Percentiles rank a stretch among this genome's conserved stretches.
Evolutionary conservation across 2,113 vertebrate genomes (phyloP).

Genomic region (Crotalus horridus): DNA sequence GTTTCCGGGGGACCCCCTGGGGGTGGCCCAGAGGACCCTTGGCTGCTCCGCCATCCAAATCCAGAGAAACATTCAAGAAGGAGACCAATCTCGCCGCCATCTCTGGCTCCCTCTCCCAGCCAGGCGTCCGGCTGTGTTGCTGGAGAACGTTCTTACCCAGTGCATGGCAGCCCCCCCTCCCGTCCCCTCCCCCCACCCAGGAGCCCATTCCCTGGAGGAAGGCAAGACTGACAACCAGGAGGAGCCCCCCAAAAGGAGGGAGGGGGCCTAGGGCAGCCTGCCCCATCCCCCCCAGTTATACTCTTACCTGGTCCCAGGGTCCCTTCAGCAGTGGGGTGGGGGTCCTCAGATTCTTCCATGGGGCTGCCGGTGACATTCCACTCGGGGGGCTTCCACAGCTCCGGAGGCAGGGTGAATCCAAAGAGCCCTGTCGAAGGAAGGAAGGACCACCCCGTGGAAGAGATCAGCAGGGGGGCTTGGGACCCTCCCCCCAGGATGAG

Average conservation of each 20-base stretch:
- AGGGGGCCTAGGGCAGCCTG: background rate
- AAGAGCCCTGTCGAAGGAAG: conserved; percentile 54
- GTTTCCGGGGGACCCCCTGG: background rate
- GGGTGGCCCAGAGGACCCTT: background rate
- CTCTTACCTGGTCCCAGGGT: background rate
- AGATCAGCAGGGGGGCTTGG: background rate
- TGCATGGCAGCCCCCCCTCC: too few species aligned
- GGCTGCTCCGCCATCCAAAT: background rate
- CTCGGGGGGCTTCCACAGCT: background rate
- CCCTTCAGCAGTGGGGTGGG: background rate
- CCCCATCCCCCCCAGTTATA: background rate
- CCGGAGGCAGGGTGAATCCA: conserved; percentile 47
- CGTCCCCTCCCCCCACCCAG: background rate
- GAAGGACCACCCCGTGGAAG: background rate
- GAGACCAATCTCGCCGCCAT: background rate
- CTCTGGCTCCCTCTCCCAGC: background rate
- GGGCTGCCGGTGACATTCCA: conserved; percentile 23
- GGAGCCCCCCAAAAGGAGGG: too few species aligned
- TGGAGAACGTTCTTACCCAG: background rate
- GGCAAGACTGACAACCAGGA: background rate
- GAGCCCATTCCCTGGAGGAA: background rate
- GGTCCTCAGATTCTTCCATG: background rate
- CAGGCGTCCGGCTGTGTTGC: background rate
- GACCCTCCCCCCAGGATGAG: background rate
- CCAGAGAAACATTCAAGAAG: background rate